These are phyloP conservation scores for Microctonus aethiopoides DNA, from an alignment of 2,888 invertebrate species.

Conservation along the genomic window DNA sequence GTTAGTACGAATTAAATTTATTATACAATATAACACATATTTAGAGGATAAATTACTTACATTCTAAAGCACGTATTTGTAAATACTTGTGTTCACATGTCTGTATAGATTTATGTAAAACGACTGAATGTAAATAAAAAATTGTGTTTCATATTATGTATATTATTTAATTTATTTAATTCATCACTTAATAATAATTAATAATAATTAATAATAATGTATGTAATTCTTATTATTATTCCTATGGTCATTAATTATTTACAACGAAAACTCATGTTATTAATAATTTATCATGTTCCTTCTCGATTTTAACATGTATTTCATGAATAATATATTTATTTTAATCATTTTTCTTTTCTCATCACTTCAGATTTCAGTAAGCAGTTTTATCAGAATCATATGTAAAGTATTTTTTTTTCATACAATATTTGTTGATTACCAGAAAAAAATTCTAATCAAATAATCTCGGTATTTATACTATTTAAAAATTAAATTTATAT, in stretches of 20 bases:
- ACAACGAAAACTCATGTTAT: constrained; percentile 57
- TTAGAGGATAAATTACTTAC: constrained; percentile 38
- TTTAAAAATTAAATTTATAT: neutral
- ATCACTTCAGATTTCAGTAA: constrained; percentile 12
- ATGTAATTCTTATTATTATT: constrained; percentile 32
- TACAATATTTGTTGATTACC: neutral
- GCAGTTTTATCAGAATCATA: constrained; percentile 23
- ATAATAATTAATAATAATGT: constrained; percentile 31
- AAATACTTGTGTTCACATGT: no score
- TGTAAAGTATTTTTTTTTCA: neutral
- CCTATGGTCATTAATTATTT: constrained; percentile 54
- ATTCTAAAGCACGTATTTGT: constrained; percentile 58
- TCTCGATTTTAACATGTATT: neutral
- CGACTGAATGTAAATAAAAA: constrained; percentile 64
- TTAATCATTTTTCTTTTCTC: constrained; percentile 15
- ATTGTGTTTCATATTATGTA: constrained; percentile 25
- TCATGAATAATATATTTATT: constrained; percentile 34
- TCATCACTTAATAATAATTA: constrained; percentile 46
- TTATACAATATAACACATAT: constrained; percentile 53
- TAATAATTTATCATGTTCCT: constrained; percentile 25
- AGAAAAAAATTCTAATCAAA: neutral
- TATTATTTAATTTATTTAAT: constrained; percentile 53
- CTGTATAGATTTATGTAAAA: no score
- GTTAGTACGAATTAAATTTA: constrained; percentile 58
- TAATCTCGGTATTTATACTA: no score